phyloP scores from a whole-genome alignment of 2,888 invertebrate genomes.

The Heteromyza rotundicornis region DNA sequence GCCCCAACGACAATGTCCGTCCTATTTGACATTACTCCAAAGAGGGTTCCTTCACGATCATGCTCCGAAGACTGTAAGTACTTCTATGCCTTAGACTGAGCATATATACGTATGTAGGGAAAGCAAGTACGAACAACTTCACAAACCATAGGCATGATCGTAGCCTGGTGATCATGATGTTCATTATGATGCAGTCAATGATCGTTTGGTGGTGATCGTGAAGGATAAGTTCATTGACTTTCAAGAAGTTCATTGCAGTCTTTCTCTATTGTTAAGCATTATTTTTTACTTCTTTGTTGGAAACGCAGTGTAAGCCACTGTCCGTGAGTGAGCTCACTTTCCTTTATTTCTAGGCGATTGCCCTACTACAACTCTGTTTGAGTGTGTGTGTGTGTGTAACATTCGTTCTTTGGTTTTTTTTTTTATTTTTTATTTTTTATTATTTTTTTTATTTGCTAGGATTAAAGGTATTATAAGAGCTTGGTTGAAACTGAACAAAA shows the following conservation, averaged over 20 bases:
- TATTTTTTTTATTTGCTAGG: constrained; percentile 48
- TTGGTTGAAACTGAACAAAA: constrained; percentile 25
- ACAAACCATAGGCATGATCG: too few species aligned
- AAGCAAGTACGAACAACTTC: too few species aligned
- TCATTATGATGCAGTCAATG: constrained; percentile 12
- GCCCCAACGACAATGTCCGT: neutral
- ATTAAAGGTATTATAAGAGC: constrained; percentile 48
- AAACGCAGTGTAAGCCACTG: too few species aligned
- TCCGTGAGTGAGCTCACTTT: constrained; percentile 2
- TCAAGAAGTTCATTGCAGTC: constrained; percentile 51
- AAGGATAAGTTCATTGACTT: constrained; percentile 53
- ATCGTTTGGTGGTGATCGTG: constrained; percentile 13
- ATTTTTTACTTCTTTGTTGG: neutral
- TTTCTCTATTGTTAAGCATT: constrained; percentile 10
- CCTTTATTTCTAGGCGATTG: constrained; percentile 1
- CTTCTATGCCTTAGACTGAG: too few species aligned
- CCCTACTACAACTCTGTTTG: too few species aligned
- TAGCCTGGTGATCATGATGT: neutral
- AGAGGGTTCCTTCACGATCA: too few species aligned
- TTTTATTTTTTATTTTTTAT: too few species aligned
- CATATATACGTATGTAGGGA: too few species aligned
- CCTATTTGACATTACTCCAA: neutral
- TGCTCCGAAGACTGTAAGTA: too few species aligned
- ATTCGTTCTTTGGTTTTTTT: neutral
- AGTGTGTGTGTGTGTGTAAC: neutral